phyloP scores from a whole-genome alignment of 2,113 vertebrate species.

The Lycaon pictus region DNA sequence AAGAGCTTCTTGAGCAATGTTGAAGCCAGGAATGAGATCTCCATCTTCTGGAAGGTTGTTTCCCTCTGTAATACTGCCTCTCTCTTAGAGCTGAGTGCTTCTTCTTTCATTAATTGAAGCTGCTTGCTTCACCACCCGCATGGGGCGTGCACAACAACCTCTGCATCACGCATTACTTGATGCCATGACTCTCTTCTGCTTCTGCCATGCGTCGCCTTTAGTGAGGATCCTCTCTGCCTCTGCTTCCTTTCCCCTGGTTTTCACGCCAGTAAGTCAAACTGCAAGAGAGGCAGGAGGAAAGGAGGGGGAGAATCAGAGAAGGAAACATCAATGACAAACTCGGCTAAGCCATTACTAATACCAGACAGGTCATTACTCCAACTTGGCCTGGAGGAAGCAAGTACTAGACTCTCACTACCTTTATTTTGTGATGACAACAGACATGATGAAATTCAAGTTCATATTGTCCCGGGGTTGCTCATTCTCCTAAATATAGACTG shows the following conservation, averaged over 20 bases:
- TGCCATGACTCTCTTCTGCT: background rate
- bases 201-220: background rate
- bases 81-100: background rate
- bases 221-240: background rate
- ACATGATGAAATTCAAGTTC: background rate
- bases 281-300: background rate
- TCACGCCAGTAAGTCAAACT: slow-evolving; percentile 40
- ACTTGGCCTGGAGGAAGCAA: background rate
- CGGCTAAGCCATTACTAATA: background rate
- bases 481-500: background rate
- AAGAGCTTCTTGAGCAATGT: background rate
- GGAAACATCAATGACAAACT: slow-evolving; percentile 23
- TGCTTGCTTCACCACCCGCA: background rate
- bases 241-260: slow-evolving; percentile 21
- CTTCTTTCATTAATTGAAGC: background rate
- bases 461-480: background rate
- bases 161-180: background rate
- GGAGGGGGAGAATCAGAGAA: background rate
- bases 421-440: background rate
- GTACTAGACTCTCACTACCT: background rate
- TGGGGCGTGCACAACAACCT: background rate
- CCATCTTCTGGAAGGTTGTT: no score
- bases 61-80: background rate
- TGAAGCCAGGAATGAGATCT: background rate
- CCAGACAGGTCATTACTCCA: background rate